Base-by-base conservation (phyloP, 2,797 vertebrate genomes). In the Fringilla coelebs region DNA sequence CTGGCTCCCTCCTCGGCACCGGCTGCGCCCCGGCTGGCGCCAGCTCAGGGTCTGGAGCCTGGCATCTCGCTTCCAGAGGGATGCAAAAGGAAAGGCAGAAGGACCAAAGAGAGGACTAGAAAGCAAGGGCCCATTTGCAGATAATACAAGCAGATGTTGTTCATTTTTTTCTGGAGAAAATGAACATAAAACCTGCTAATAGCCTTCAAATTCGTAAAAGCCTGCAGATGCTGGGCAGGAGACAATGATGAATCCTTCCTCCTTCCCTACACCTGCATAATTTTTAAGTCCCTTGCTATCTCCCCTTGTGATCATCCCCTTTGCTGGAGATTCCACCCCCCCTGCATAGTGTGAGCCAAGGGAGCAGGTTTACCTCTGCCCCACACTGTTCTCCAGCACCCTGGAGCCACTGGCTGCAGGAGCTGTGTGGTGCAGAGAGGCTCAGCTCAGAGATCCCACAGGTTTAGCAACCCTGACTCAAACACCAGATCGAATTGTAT, bases 291-390 rank as follows among this genome's bases (percentile, higher is more conserved):
- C 15, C 17, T 62, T 52, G n/a, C 16, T 83, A 13, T 51, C 46
- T 83, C 85, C 13, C 49, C 24, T 46, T 54, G 18, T 4, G 3
- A 61, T 81, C 45, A 51, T 41, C 17, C 48, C 19, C 51, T 79
- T 38, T 58, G 55, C 46, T 41, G 54, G 36, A 58, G 58, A 24
- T 61, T 62, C n/a, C 9, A 0, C 46, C 66, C 74, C 32, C 0
- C 5, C 62, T 82, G 54, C 0, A 0, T 1, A 36, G 45, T 9
- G 0, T 36, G 63, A 66, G 43, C 43, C 5, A 2, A 28, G 20
- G 28, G n/a, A 21, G 17, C 10, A 2, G 49, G 24, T 88, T 74
- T 26, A 4, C 26, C 34, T 22, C 66, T 92, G 86, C 31, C 45
- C 58, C 5, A 1, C 15, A 2, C n/a, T 1, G 0, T 58, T 58